Percentiles rank a stretch among this genome's conserved stretches.
phyloP scores from a whole-genome alignment of 2,888 invertebrate species.

The Coelopa pilipes region DNA sequence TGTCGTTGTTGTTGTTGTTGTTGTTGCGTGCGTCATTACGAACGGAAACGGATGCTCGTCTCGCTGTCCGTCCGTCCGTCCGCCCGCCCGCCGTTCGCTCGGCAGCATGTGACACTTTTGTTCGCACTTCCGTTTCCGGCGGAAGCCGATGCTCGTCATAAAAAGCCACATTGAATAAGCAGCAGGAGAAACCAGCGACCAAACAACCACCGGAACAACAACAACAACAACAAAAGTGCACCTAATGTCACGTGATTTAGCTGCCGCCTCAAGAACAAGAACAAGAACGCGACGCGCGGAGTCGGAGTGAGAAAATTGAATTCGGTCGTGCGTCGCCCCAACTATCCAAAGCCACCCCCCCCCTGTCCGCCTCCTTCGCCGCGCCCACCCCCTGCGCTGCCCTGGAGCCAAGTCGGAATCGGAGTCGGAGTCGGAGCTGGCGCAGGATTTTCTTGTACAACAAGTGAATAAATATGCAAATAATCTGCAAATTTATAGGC shows the following conservation, averaged over 20 bases:
- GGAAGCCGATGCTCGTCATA: constrained; percentile 11
- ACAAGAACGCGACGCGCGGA: not conserved
- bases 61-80: too few relatives aligned
- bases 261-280: not conserved
- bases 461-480: constrained; percentile 60
- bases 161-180: not conserved
- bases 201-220: too few relatives aligned
- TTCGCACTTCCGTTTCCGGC: constrained; percentile 12
- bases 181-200: not conserved
- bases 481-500: constrained; percentile 63
- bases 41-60: too few relatives aligned
- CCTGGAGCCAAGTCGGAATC: too few relatives aligned
- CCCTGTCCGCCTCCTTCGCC: too few relatives aligned
- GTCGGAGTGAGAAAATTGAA: constrained; percentile 22
- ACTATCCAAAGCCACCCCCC: not conserved
- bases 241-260: constrained; percentile 14
- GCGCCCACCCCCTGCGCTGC: too few relatives aligned
- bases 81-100: not conserved
- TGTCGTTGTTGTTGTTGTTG: too few relatives aligned
- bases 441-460: constrained; percentile 11
- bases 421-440: too few relatives aligned
- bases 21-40: too few relatives aligned
- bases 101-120: constrained; percentile 22
- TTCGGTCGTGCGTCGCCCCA: constrained; percentile 26
- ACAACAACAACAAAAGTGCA: constrained; percentile 17